phyloP scores from a whole-genome alignment of 37 sponge, comb jelly and placozoan genomes.

The Ephydatia muelleri region DNA sequence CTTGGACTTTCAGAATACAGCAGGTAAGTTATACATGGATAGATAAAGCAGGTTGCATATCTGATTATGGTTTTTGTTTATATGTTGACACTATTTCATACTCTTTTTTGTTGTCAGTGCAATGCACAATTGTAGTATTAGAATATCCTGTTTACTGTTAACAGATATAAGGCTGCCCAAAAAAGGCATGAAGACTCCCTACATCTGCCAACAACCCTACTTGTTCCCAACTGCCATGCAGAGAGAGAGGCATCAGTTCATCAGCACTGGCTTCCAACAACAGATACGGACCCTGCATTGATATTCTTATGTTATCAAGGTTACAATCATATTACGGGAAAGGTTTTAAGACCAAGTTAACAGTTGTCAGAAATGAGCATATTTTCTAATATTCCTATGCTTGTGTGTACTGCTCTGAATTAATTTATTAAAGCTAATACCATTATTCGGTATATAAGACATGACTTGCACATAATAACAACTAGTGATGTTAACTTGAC shows the following conservation, averaged over 20 bases:
- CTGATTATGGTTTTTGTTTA: too few species aligned
- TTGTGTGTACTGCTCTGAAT: too few species aligned
- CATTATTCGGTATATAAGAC: too few species aligned
- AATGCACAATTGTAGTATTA: neutral
- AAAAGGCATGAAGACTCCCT: too few species aligned
- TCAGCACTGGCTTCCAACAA: neutral
- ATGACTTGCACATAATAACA: too few species aligned
- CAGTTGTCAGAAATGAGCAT: neutral
- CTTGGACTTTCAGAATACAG: constrained; percentile 53
- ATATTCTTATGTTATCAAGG: constrained; percentile 60
- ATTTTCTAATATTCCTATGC: too few species aligned
- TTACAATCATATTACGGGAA: constrained; percentile 65
- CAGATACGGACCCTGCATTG: constrained; percentile 19
- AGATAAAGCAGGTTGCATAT: neutral
- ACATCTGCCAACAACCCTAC: too few species aligned
- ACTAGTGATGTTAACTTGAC: too few species aligned
- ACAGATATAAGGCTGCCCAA: too few species aligned
- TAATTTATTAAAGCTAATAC: too few species aligned
- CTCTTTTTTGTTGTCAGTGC: neutral
- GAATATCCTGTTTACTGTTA: too few species aligned
- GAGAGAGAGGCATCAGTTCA: neutral
- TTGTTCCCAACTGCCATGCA: neutral
- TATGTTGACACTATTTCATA: neutral
- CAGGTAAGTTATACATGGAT: constrained; percentile 29
- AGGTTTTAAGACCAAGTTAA: constrained; percentile 9